Evolutionary conservation across 1,140 invertebrate species (phyloP), one percentile per base, ranked within the genome.

Genomic region (Drosophila trapezifrons): DNA sequence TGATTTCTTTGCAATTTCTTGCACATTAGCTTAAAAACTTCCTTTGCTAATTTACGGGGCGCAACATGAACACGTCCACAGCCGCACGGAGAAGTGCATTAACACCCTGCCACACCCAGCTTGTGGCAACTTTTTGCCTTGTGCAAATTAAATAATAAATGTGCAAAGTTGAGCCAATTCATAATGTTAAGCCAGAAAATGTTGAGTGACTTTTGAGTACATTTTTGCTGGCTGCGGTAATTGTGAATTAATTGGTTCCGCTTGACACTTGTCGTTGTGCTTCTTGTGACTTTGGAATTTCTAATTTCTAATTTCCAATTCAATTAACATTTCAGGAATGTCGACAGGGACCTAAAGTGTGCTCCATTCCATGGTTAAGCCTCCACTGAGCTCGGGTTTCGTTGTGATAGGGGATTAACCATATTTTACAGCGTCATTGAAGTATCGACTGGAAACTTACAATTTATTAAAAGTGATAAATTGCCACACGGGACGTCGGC

Each of bases 11-110:
- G 32, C 67, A 20, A 60, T 70, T 70, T 66, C 73, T 75, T 58
- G 37, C 47, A 76, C 82, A 59, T 86, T 76, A 76, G 62, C 75
- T 76, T 60, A 60, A 65, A 25, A 85, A 86, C 60, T 82, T 86
- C 75, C 35, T 35, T 56, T 63, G 79, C 80, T 67, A 89, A 75
- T 80, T 89, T 78, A 59, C 73, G 63, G 56, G 32, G 29, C 17
- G 52, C 43, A 69, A 32, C 35, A 10, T 18, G 37, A 27, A 37
- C 56, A 57, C 47, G 65, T 77, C n/a, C 38, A 17, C 45, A 35
- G 67, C 58, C 42, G 52, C 25, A 45, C 49, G 9, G 9, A 35
- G 32, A 67, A 74, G 52, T 70, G 76, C 69, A 81, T 86, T 86
- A 78, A 60, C 69, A 47, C 49, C 38, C 45, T 27, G 22, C 40